Evolutionary conservation across 2,797 vertebrate species (phyloP).

Genomic region (Rhynchonycteris naso): DNA sequence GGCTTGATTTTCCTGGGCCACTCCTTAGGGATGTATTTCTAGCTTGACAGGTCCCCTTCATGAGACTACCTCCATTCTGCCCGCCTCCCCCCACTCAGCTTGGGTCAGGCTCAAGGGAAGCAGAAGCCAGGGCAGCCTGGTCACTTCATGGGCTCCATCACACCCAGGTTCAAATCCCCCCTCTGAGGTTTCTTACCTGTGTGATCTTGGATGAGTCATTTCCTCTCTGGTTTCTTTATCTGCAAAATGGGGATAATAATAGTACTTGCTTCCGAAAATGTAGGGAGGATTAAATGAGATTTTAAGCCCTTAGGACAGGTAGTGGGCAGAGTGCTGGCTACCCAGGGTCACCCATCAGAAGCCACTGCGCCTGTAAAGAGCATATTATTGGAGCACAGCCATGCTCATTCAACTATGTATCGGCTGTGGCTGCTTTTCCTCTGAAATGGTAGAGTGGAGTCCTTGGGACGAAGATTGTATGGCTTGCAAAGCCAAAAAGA

Average conservation of each 20-base stretch:
- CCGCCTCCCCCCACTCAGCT: accelerated
- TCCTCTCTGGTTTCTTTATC: background rate
- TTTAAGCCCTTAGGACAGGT: background rate
- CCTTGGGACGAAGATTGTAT: background rate
- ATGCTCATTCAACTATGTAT: accelerated
- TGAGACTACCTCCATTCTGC: background rate
- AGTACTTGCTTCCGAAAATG: background rate
- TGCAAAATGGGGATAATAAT: background rate
- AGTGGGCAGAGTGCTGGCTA: background rate
- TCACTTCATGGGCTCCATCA: too few relatives aligned
- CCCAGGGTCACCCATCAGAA: background rate
- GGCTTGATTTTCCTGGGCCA: background rate
- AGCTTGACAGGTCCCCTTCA: background rate
- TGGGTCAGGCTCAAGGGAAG: background rate
- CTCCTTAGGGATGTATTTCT: background rate
- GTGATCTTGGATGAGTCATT: background rate
- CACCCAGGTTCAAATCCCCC: background rate
- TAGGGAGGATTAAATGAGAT: background rate
- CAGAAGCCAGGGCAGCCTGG: accelerated
- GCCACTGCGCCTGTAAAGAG: background rate
- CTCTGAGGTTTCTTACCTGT: background rate
- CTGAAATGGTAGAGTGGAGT: background rate
- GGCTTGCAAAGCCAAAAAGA: background rate
- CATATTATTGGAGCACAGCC: background rate
- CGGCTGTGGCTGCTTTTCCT: background rate